phyloP scores from a whole-genome alignment of 2,888 invertebrate genomes.

The Ormyrus nitidulus region DNA sequence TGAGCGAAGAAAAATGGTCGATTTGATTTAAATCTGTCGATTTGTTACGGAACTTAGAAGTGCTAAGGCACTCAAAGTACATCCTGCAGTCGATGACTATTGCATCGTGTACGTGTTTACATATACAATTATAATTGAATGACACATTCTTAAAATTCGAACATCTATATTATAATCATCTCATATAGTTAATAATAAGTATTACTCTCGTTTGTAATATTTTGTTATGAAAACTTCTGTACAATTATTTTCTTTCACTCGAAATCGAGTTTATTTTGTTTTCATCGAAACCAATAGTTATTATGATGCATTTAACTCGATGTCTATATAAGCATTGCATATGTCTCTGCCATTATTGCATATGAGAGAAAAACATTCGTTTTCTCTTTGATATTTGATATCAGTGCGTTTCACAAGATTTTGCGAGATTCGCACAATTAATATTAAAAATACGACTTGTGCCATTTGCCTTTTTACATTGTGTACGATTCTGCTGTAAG shows the following conservation, averaged over 20 bases:
- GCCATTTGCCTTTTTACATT: conserved; percentile 3
- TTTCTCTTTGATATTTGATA: conserved; percentile 8
- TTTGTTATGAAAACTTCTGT: conserved; percentile 52
- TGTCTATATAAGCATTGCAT: conserved; percentile 48
- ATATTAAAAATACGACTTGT: neutral
- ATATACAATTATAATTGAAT: conserved; percentile 53
- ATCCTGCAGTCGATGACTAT: conserved; percentile 58
- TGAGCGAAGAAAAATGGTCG: conserved; percentile 44
- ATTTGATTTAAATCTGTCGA: conserved; percentile 52
- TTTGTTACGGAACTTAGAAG: conserved; percentile 63
- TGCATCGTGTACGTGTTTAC: conserved; percentile 51
- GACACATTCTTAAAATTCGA: conserved; percentile 48
- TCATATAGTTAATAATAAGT: conserved; percentile 39
- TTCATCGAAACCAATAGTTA: conserved; percentile 21
- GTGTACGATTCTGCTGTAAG: conserved; percentile 1
- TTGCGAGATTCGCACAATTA: neutral
- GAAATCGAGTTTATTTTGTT: neutral
- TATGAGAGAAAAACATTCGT: conserved; percentile 8
- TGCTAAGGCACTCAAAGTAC: conserved; percentile 72
- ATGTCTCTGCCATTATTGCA: conserved; percentile 51
- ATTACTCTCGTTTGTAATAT: conserved; percentile 24
- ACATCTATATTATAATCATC: conserved; percentile 46
- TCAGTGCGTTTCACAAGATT: neutral
- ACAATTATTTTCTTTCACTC: conserved; percentile 39
- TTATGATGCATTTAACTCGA: conserved; percentile 40